phyloP scores from a whole-genome alignment of 2,797 vertebrate genomes.

The Tragelaphus eurycerus region DNA sequence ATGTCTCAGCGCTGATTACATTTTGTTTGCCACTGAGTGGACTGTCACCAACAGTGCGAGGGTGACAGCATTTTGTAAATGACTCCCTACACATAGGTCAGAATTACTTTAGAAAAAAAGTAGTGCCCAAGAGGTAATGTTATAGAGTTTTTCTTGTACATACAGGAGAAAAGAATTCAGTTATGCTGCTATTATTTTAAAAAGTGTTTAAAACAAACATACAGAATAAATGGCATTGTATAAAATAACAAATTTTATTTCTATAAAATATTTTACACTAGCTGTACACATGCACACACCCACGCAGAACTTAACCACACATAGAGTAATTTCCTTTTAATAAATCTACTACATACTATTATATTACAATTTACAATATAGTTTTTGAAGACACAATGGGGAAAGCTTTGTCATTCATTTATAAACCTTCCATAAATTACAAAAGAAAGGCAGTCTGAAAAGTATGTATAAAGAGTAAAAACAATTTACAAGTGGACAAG shows the following conservation, averaged over 20 bases:
- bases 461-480: constrained; percentile 99
- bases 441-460: constrained; percentile 99
- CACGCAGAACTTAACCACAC: constrained; percentile 94
- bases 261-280: constrained; percentile 90
- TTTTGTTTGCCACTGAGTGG: background rate
- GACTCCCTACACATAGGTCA: background rate
- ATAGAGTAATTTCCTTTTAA: constrained; percentile 87
- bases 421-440: constrained; percentile 96
- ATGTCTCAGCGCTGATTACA: rapidly evolving
- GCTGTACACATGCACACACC: constrained; percentile 95
- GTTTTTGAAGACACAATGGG: constrained; percentile 96
- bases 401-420: constrained; percentile 91
- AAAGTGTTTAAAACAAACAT: background rate
- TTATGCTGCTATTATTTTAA: too few species aligned
- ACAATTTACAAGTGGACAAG: constrained; percentile 99
- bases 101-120: too few species aligned
- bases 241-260: constrained; percentile 99
- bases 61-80: background rate
- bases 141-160: rapidly evolving
- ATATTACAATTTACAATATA: constrained; percentile 87
- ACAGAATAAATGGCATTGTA: constrained; percentile 79
- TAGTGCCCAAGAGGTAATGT: too few species aligned
- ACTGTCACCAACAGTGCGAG: background rate
- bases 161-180: background rate
- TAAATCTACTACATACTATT: constrained; percentile 91